Conservation (phyloP, 2,888 invertebrate species). For the Hanleya hanleyi region DNA sequence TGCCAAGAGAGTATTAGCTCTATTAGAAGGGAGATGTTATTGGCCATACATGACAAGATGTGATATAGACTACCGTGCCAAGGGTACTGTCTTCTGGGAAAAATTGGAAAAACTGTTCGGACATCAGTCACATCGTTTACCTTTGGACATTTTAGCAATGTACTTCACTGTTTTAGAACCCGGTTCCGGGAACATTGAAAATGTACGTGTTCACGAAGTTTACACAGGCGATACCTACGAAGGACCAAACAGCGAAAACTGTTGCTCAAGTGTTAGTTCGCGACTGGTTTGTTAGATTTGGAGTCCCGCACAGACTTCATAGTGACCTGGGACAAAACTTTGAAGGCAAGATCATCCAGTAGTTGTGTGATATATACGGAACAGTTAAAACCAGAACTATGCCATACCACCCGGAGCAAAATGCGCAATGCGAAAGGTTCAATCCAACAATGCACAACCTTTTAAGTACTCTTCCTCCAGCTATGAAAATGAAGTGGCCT, state of each 20-base stretch:
- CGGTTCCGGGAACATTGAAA: background rate
- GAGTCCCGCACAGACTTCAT: background rate
- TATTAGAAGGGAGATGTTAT: constrained; percentile 16
- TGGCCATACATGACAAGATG: constrained; percentile 17
- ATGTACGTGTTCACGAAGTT: constrained; percentile 2
- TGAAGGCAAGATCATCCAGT: background rate
- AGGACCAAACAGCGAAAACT: background rate
- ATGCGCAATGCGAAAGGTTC: background rate
- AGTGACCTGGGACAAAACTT: background rate
- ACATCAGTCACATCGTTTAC: too few species aligned
- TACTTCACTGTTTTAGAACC: constrained; percentile 5
- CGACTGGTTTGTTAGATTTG: constrained; percentile 13
- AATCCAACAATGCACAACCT: background rate
- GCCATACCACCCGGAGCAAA: background rate
- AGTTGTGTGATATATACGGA: background rate
- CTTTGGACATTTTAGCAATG: background rate
- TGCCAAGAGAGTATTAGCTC: background rate
- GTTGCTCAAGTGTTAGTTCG: constrained; percentile 10
- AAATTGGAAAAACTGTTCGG: too few species aligned
- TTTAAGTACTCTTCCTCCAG: background rate
- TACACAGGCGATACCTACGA: constrained; percentile 12
- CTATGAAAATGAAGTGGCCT: constrained; percentile 19
- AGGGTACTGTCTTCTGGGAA: too few species aligned
- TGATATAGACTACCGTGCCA: background rate
- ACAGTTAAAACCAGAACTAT: background rate